Conservation (phyloP, 1,140 invertebrate species). For the Chrysomallon squamiferum region DNA sequence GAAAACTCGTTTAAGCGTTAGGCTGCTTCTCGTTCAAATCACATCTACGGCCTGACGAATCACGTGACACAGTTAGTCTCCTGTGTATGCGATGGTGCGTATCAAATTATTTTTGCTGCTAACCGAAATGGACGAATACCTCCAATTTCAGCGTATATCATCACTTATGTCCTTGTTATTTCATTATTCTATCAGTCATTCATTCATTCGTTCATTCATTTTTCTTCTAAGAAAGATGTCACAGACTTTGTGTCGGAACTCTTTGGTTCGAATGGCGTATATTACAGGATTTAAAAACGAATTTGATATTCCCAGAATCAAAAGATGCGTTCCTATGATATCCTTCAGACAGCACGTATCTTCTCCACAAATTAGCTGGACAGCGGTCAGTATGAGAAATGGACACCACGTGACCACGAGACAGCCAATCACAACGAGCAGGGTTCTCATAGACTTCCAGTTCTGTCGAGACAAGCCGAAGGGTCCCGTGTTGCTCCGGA, state of each 20-base stretch:
- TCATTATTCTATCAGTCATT: too few relatives aligned
- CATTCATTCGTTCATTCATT: too few relatives aligned
- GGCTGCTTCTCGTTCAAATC: too few relatives aligned
- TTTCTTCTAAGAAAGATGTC: too few relatives aligned
- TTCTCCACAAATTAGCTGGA: constrained; percentile 20
- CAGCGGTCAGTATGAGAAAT: constrained; percentile 28
- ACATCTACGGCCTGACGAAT: too few relatives aligned
- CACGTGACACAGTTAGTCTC: too few relatives aligned
- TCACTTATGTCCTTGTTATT: too few relatives aligned
- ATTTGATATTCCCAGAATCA: constrained; percentile 41
- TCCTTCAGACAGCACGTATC: constrained; percentile 32
- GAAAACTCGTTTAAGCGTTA: too few relatives aligned
- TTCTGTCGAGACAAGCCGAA: constrained; percentile 29
- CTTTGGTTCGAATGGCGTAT: constrained; percentile 38
- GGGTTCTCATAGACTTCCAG: constrained; percentile 35
- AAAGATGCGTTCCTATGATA: constrained; percentile 40
- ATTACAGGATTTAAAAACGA: constrained; percentile 46
- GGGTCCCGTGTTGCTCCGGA: constrained; percentile 15
- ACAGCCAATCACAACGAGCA: constrained; percentile 34
- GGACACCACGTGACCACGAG: constrained; percentile 42
- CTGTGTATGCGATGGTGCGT: too few relatives aligned
- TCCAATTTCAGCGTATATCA: too few relatives aligned
- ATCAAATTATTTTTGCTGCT: too few relatives aligned
- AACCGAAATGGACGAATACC: too few relatives aligned
- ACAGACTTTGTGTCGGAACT: constrained; percentile 32